These are phyloP conservation scores for Agapostemon virescens DNA, from an alignment of 2,888 invertebrate genomes.

Conservation along the genomic window DNA sequence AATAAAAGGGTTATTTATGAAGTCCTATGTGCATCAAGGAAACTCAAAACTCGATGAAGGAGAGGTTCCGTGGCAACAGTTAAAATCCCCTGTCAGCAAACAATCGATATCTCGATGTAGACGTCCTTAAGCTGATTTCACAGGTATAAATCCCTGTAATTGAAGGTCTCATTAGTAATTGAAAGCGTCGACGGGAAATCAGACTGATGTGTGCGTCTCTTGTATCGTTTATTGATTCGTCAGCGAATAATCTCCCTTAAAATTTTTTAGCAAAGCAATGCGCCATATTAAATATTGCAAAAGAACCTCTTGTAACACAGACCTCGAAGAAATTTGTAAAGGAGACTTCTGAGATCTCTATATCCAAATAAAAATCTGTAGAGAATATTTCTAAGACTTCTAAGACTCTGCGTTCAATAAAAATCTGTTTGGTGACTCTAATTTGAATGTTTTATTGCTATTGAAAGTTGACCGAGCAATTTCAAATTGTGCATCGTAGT, in stretches of 20 bases:
- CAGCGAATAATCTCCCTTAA: background rate
- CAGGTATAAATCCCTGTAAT: conserved; percentile 52
- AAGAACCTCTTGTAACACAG: too few relatives aligned
- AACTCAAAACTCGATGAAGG: background rate
- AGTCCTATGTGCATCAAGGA: background rate
- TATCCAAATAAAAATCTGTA: too few relatives aligned
- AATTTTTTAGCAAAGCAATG: background rate
- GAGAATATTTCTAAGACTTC: too few relatives aligned
- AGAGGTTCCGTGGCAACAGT: conserved; percentile 31
- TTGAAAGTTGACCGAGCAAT: too few relatives aligned
- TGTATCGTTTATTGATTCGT: conserved; percentile 9
- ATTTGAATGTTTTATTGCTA: too few relatives aligned
- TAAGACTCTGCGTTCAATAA: too few relatives aligned
- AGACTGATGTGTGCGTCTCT: conserved; percentile 7
- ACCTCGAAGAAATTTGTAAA: too few relatives aligned
- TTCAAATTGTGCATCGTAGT: too few relatives aligned
- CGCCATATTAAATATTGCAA: background rate
- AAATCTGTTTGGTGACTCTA: too few relatives aligned
- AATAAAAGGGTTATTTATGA: background rate
- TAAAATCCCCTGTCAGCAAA: conserved; percentile 42
- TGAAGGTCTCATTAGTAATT: conserved; percentile 62
- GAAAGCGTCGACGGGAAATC: conserved; percentile 53
- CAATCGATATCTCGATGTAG: conserved; percentile 45
- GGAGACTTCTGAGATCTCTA: too few relatives aligned
- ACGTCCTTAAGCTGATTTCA: conserved; percentile 54